Evolutionary conservation across 2,113 vertebrate species (phyloP), one percentile per base, ranked within the genome.

Genomic region (Callipepla californica): DNA sequence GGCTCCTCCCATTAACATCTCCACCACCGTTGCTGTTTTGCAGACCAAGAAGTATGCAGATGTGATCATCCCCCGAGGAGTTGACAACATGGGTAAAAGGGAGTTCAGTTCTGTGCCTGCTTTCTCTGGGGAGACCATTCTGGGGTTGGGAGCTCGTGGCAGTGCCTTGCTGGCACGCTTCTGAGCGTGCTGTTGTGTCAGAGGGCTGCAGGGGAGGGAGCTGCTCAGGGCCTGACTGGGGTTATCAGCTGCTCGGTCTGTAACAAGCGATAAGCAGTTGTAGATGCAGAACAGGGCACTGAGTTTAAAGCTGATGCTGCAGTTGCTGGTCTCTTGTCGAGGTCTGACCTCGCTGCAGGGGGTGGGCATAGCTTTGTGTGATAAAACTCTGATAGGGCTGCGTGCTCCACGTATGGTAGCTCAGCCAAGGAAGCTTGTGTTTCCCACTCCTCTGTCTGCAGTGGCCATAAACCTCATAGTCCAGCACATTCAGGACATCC

Each of bases 401-500:
- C 14, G 13, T 76, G 74, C 74, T 63, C 21, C 21, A 3, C 26
- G 1, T 68, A 55, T 75, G 22, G 6, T 11, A 85, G 45, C 53
- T 70, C 7, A 1, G 7, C 75, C 19, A 12, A 58, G 63, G 25
- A 74, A 28, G 17, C 7, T 30, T 8, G 0, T 40, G 1, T 48
- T 68, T 40, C 30, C 70, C 4, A 0, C 79, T 91, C 9, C 72
- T 63, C 51, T 63, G 47, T 48, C 58, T 3, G 10, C 96, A 99
- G 99, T 99, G 62, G 99, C 99, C 55, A 99, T 99, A 93, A 99
- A 99, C 97, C 98, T 99, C 70, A 99, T 99, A 1, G 99, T 99
- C 68, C 99, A 99, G 97, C 99, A 99, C 97, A 99, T 99, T 61
- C 99, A 99, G 69, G 99, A 99, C 97, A 99, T 99, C 77, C 98